These are phyloP conservation scores for Orthonyx spaldingii DNA, from an alignment of 2,113 vertebrate genomes.

Conservation along the genomic window DNA sequence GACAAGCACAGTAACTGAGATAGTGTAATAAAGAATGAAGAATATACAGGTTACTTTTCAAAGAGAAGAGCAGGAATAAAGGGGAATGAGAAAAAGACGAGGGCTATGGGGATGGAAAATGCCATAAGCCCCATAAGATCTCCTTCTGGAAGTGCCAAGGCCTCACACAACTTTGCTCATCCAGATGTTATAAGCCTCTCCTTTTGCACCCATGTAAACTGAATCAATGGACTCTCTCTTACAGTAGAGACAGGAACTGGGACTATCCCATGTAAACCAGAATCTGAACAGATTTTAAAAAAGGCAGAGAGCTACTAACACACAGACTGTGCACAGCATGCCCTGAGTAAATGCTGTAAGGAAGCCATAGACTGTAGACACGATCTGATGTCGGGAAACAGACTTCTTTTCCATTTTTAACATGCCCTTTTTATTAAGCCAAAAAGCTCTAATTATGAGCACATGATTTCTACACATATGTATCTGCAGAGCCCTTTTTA, in stretches of 20 bases:
- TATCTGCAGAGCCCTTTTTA: not conserved
- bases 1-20: not conserved
- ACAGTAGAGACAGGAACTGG: not conserved
- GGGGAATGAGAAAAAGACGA: not conserved
- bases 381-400: not conserved
- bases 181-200: not conserved
- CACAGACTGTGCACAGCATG: not conserved
- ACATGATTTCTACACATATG: not conserved
- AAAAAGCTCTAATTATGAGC: not conserved
- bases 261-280: not conserved
- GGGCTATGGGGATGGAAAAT: not conserved
- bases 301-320: not conserved
- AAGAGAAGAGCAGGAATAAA: not conserved
- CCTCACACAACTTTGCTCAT: not conserved
- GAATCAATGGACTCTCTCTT: not conserved
- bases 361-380: not conserved
- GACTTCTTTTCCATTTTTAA: not conserved
- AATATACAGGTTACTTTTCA: not conserved
- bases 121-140: fast-evolving
- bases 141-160: not conserved
- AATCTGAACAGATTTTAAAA: not conserved
- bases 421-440: not conserved
- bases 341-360: not conserved
- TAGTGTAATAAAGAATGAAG: not conserved
- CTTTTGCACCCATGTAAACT: not conserved